Evolutionary conservation across 2,113 vertebrate genomes (phyloP).

Genomic region (Sturnus vulgaris): DNA sequence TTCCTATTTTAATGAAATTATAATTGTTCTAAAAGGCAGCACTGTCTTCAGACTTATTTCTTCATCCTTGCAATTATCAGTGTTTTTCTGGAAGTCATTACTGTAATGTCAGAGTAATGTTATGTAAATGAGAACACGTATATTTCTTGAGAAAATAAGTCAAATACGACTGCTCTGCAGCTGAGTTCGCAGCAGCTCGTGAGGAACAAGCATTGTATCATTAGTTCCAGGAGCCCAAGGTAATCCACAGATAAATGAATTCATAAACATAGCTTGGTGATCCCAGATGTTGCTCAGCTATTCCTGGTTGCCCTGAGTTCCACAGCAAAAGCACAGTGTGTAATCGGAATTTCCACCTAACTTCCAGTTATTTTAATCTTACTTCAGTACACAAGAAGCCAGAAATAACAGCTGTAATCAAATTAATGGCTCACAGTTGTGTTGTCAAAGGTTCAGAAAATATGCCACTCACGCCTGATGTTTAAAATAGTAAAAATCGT

Average conservation of each 20-base stretch:
- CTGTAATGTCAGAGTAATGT: not conserved
- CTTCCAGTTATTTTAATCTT: not conserved
- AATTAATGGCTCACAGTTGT: not conserved
- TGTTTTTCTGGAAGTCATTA: not conserved
- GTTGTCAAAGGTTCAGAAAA: not conserved
- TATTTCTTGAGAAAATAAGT: not conserved
- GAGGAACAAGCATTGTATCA: not conserved
- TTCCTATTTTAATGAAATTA: slow-evolving; percentile 74
- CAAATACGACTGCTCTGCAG: not conserved
- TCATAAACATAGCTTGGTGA: not conserved
- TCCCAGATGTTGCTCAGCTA: not conserved
- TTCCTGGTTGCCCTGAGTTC: not conserved
- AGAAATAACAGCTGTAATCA: not conserved
- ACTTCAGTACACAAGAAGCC: not conserved
- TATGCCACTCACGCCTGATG: rapidly evolving
- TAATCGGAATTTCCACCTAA: not conserved
- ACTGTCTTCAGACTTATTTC: slow-evolving; percentile 42
- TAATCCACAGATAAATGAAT: not conserved
- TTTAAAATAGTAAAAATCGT: not conserved
- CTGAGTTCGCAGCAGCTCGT: not conserved
- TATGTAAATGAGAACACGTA: not conserved
- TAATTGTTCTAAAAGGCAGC: slow-evolving; percentile 63
- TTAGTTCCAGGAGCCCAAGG: not conserved
- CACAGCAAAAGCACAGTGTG: rapidly evolving
- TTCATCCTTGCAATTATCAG: not conserved